These are phyloP conservation scores for Diorhabda carinulata DNA, from an alignment of 1,140 invertebrate genomes.

Conservation along the genomic window DNA sequence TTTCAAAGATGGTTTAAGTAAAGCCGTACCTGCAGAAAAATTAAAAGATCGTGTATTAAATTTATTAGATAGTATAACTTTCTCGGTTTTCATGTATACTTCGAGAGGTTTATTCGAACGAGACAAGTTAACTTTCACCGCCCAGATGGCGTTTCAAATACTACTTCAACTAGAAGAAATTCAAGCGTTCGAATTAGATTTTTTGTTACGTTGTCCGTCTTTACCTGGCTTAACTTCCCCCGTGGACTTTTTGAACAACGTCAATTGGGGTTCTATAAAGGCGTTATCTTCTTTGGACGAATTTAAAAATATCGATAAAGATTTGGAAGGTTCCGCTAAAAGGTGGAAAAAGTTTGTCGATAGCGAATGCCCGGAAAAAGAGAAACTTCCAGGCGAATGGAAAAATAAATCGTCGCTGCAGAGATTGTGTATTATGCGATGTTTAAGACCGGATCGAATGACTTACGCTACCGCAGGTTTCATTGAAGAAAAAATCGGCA, in stretches of 20 bases:
- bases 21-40: constrained; percentile 63
- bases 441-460: constrained; percentile 87
- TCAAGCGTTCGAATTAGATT: constrained; percentile 73
- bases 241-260: constrained; percentile 79
- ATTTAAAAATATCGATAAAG: constrained; percentile 84
- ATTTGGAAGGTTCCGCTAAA: constrained; percentile 88
- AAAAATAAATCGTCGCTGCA: constrained; percentile 88
- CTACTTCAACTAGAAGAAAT: constrained; percentile 66
- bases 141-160: constrained; percentile 77
- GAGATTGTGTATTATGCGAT: constrained; percentile 86
- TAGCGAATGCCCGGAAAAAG: constrained; percentile 85
- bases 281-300: constrained; percentile 72
- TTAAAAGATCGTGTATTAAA: constrained; percentile 70
- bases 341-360: constrained; percentile 86
- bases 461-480: constrained; percentile 70
- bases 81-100: constrained; percentile 82
- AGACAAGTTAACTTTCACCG: constrained; percentile 88
- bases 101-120: constrained; percentile 87
- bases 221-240: constrained; percentile 66
- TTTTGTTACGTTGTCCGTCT: constrained; percentile 77
- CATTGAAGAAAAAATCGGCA: constrained; percentile 82
- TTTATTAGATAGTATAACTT: constrained; percentile 86
- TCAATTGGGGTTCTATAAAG: constrained; percentile 84
- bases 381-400: constrained; percentile 95
- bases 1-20: constrained; percentile 81